Evolutionary conservation across 1,140 invertebrate genomes (phyloP), one percentile per base, ranked within the genome.

Genomic region (Gryon sp.): DNA sequence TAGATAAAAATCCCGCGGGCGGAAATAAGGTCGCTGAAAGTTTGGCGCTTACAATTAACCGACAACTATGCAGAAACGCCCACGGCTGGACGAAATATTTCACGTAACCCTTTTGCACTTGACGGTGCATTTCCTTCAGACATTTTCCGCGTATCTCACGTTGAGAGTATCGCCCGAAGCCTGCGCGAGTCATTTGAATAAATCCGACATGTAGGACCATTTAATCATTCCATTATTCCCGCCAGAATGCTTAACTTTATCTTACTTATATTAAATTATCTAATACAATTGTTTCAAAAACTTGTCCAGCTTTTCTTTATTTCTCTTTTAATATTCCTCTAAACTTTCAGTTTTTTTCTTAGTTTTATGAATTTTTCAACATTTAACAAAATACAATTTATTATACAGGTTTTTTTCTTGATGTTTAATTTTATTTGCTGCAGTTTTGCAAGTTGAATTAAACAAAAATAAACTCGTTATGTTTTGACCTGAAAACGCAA

Each of bases 61-160:
- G 22, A 59, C 65, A 82, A 81, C 80, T 81, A 80, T 80, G 78
- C 50, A 32, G 38, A 76, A 81, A 9, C 66, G 76, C 78, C 68
- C 24, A 26, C 24, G 80, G 81, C 66, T 66, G 34, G 40, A 55
- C 45, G 52, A 62, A 77, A 80, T 77, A 80, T 80, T 80, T 80
- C 59, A 70, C 74, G 57, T 70, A 43, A 53, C 78, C 69, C 60
- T 60, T 74, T 72, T 62, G 3, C 22, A 59, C 60, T 30, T 19
- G 41, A 41, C 7, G 36, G n/a, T 50, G 60, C 53, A 66, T 77
- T 63, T 59, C 32, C 45, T 19, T 45, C 40, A 48, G 41, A 52
- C 65, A 70, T 77, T 77, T 72, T 60, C 59, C 60, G 20, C 59
- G 52, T 77, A 55, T 14, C 68, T 77, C 22, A 18, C 48, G 46